Conservation (phyloP, 2,113 vertebrate genomes). For the Okapia johnstoni region DNA sequence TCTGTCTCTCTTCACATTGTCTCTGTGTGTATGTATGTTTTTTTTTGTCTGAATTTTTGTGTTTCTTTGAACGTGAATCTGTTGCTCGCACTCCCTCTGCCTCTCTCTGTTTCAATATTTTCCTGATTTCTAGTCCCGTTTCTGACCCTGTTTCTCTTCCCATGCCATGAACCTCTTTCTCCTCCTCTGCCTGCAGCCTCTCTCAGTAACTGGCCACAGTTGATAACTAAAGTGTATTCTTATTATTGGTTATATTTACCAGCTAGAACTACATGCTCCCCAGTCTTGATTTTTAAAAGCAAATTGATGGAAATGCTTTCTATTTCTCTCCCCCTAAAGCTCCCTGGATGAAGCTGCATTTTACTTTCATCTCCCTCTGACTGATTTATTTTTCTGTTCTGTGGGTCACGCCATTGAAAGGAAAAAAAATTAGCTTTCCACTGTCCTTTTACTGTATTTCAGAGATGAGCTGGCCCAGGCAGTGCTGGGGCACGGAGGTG, state of each 20-base stretch:
- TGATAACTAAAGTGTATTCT: neutral
- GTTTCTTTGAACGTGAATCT: neutral
- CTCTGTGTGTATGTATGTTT: too few relatives aligned
- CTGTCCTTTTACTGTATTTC: neutral
- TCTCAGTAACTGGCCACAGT: neutral
- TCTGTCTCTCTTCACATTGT: neutral
- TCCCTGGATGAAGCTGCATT: conserved; percentile 2
- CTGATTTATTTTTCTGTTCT: conserved; percentile 31
- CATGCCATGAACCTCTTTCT: neutral
- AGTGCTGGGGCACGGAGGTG: rapidly evolving
- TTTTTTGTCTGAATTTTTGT: neutral
- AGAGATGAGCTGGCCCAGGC: neutral
- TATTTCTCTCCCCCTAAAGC: neutral
- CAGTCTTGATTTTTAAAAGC: conserved; percentile 17
- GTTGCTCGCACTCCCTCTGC: neutral
- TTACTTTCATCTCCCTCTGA: conserved; percentile 5
- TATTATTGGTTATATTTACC: neutral
- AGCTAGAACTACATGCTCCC: neutral
- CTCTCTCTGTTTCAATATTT: neutral
- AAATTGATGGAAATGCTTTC: neutral
- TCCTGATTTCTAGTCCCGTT: neutral
- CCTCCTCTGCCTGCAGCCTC: neutral
- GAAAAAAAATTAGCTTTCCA: neutral
- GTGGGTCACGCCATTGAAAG: neutral
- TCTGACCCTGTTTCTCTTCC: neutral